A percentile compares a stretch with the other conserved stretches of the same genome.
Evolutionary conservation across 2,113 vertebrate species (phyloP).

Genomic region (Prolemur simus): DNA sequence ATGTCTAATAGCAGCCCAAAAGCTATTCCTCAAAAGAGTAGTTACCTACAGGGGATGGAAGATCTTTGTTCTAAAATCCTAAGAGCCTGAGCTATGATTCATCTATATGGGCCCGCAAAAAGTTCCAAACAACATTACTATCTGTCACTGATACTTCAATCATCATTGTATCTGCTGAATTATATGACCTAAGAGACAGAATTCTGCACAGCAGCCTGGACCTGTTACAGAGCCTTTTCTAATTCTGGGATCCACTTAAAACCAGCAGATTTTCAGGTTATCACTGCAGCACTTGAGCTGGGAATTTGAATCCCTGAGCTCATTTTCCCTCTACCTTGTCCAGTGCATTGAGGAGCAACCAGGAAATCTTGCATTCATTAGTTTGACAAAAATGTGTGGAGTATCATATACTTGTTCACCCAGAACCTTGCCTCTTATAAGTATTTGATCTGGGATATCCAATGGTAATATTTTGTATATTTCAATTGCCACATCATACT

Average conservation of each 20-base stretch:
- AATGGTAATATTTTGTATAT: background rate
- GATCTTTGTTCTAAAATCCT: background rate
- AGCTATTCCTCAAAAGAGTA: background rate
- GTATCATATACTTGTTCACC: background rate
- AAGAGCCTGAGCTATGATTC: background rate
- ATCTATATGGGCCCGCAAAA: background rate
- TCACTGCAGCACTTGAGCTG: background rate
- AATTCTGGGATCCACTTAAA: background rate
- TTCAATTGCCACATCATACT: background rate
- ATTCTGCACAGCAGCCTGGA: background rate
- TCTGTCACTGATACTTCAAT: background rate
- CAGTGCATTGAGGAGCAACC: background rate
- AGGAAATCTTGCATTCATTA: background rate
- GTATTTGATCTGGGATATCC: background rate
- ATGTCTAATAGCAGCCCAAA: background rate
- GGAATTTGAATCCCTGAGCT: background rate
- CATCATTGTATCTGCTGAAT: background rate
- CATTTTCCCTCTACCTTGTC: background rate
- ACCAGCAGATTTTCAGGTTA: background rate
- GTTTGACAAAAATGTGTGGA: background rate
- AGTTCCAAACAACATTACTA: too few relatives aligned
- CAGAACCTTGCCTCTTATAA: background rate
- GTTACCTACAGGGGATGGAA: background rate
- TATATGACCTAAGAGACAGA: background rate
- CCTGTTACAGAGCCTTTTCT: background rate